Evolutionary conservation across 2,888 invertebrate genomes (phyloP).

Genomic region (Ellobium chinense): DNA sequence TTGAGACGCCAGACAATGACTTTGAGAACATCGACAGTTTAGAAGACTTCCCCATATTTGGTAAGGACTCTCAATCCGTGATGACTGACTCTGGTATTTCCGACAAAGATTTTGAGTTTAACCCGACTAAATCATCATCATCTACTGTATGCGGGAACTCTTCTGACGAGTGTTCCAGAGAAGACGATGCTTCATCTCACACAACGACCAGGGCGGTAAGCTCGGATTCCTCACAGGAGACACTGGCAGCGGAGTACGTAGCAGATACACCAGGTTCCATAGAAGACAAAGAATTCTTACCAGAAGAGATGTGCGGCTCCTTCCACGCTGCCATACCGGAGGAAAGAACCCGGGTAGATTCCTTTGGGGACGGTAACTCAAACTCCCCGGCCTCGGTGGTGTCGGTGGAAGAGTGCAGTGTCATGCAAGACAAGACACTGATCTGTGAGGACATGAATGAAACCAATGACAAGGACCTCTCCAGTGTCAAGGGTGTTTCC

Average conservation of each 20-base stretch:
- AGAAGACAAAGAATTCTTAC: constrained; percentile 39
- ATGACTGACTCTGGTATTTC: constrained; percentile 71
- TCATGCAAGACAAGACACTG: constrained; percentile 29
- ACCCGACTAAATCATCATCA: constrained; percentile 23
- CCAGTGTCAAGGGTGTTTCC: constrained; percentile 14
- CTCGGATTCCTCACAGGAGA: constrained; percentile 43
- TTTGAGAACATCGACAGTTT: constrained; percentile 53
- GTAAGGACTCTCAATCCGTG: constrained; percentile 49
- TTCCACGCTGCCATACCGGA: not conserved
- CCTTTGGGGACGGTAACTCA: constrained; percentile 22
- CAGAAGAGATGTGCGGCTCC: constrained; percentile 30
- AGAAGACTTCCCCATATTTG: constrained; percentile 47
- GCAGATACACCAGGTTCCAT: constrained; percentile 40
- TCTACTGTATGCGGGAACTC: constrained; percentile 43
- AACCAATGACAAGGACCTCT: not conserved
- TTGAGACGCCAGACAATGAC: constrained; percentile 41
- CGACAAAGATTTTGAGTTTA: constrained; percentile 47
- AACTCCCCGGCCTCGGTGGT: constrained; percentile 40
- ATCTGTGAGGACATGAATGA: constrained; percentile 2
- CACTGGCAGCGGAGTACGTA: constrained; percentile 35
- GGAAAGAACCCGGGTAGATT: constrained; percentile 5
- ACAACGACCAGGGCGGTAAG: constrained; percentile 39
- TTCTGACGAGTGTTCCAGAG: constrained; percentile 42
- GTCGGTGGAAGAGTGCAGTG: constrained; percentile 45
- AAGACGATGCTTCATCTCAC: constrained; percentile 38